Conservation (phyloP, 2,113 vertebrate genomes). For the Cololabis saira region DNA sequence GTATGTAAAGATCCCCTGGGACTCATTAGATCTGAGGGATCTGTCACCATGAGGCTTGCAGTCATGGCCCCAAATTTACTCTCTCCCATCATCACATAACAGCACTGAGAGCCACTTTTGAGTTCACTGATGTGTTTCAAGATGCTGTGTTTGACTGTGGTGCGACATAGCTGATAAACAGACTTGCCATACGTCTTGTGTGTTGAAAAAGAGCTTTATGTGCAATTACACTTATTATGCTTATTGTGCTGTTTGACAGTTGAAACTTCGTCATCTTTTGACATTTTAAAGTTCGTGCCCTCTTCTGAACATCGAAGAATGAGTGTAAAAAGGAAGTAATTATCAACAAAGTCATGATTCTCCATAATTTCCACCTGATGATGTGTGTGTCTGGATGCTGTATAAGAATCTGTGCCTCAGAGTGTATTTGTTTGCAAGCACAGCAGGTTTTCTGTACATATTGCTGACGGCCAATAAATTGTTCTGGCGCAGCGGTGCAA, state of each 20-base stretch:
- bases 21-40: slow-evolving; percentile 34
- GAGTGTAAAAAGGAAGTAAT: neutral
- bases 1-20: slow-evolving; percentile 31
- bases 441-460: slow-evolving; percentile 57
- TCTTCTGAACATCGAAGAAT: slow-evolving; percentile 30
- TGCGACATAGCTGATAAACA: slow-evolving; percentile 12
- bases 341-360: slow-evolving; percentile 9
- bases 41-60: slow-evolving; percentile 25
- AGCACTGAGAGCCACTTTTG: neutral
- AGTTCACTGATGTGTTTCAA: slow-evolving; percentile 15
- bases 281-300: slow-evolving; percentile 9
- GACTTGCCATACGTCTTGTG: slow-evolving; percentile 33
- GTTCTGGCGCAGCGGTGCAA: slow-evolving; percentile 29
- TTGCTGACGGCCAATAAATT: slow-evolving; percentile 60
- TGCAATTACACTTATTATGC: slow-evolving; percentile 16
- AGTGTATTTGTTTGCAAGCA: slow-evolving; percentile 51
- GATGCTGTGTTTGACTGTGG: slow-evolving; percentile 22
- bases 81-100: slow-evolving; percentile 23
- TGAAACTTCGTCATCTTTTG: slow-evolving; percentile 20
- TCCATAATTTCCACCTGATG: slow-evolving; percentile 19
- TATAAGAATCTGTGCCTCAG: neutral
- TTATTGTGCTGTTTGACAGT: slow-evolving; percentile 21
- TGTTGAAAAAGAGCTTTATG: slow-evolving; percentile 14
- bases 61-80: slow-evolving; percentile 9
- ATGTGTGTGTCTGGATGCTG: slow-evolving; percentile 14